phyloP scores from a whole-genome alignment of 1,140 invertebrate species.

The Octopus bimaculoides region DNA sequence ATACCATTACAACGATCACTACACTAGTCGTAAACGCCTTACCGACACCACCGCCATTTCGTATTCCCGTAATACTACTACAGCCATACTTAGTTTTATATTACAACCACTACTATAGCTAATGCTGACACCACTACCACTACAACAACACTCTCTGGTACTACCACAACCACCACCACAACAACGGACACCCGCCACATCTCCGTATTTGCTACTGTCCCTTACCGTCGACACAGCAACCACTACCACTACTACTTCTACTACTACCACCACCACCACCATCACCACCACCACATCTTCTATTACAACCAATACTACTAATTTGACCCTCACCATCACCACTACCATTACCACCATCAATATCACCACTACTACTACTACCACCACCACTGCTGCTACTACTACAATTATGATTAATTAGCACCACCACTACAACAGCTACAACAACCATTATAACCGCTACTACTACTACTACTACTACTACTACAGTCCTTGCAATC shows the following conservation, averaged over 20 bases:
- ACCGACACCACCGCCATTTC: too few species aligned
- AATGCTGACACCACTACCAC: background rate
- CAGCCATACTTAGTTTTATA: background rate
- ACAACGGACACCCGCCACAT: too few species aligned
- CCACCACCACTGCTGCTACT: background rate
- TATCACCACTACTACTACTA: background rate
- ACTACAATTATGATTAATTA: background rate
- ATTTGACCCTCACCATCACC: background rate
- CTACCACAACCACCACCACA: too few species aligned
- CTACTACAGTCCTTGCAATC: background rate
- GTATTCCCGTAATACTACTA: too few species aligned
- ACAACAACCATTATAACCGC: background rate
- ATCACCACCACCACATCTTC: background rate
- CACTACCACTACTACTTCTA: conserved; percentile 5
- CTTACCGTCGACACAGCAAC: background rate
- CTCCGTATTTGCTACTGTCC: too few species aligned
- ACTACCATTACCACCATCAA: background rate
- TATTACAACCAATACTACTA: too few species aligned
- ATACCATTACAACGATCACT: too few species aligned
- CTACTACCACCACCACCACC: conserved; percentile 5
- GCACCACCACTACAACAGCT: background rate
- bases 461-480: background rate
- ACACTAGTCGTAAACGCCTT: too few species aligned
- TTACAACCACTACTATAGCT: background rate
- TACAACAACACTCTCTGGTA: too few species aligned